Conservation (phyloP, 2,797 vertebrate species). For the Gymnodraco acuticeps region DNA sequence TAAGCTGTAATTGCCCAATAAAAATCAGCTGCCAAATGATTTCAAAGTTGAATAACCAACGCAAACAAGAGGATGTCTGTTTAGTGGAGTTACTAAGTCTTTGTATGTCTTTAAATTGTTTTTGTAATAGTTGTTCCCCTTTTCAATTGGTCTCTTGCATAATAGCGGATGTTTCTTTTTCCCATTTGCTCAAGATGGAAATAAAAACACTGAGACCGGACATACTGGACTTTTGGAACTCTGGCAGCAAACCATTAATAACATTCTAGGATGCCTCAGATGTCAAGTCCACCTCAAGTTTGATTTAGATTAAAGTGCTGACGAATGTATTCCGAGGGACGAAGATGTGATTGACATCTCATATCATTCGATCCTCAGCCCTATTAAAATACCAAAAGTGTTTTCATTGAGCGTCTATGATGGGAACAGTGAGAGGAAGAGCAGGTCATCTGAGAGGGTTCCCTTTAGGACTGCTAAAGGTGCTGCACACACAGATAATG, state of each 20-base stretch:
- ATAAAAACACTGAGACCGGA: constrained; percentile 6
- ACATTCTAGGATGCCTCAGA: constrained; percentile 33
- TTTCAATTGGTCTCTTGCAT: neutral
- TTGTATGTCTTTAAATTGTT: constrained; percentile 8
- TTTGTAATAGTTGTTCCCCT: neutral
- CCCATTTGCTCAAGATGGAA: neutral
- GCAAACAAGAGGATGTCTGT: constrained; percentile 18
- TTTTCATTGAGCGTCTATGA: constrained; percentile 43
- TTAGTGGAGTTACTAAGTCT: neutral
- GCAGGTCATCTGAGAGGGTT: constrained; percentile 20
- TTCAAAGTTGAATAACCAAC: constrained; percentile 52
- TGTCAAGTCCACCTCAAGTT: constrained; percentile 31
- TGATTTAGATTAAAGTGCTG: constrained; percentile 35
- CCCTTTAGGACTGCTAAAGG: constrained; percentile 4
- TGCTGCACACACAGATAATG: constrained; percentile 1
- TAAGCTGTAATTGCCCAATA: constrained; percentile 61
- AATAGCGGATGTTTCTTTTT: neutral
- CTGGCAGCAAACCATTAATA: constrained; percentile 42
- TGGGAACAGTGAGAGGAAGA: constrained; percentile 30
- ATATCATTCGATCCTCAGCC: constrained; percentile 61
- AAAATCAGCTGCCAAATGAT: constrained; percentile 51
- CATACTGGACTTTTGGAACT: constrained; percentile 12
- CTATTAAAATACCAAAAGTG: constrained; percentile 49
- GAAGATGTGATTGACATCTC: constrained; percentile 58
- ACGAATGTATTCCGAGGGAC: constrained; percentile 35